Evolutionary conservation across 2,888 invertebrate species (phyloP).

Genomic region (Hypolimnas misippus): DNA sequence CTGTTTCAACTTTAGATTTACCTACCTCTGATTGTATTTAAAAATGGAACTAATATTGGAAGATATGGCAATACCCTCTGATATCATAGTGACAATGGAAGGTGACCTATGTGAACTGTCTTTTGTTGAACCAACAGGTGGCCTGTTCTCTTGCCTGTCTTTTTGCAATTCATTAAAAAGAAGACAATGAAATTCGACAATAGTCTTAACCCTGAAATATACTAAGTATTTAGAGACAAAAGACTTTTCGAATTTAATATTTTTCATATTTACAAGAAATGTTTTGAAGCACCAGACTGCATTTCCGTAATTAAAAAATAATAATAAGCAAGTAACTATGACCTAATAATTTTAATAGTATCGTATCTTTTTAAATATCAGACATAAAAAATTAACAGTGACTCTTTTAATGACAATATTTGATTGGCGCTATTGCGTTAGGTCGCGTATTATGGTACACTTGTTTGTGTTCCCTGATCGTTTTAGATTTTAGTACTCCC

Average conservation of each 20-base stretch:
- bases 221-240: not conserved
- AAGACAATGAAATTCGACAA: constrained; percentile 5
- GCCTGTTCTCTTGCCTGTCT: not conserved
- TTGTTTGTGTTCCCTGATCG: too few relatives aligned
- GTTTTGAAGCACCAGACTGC: not conserved
- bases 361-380: too few relatives aligned
- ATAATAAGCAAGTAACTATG: not conserved
- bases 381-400: too few relatives aligned
- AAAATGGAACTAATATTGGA: too few relatives aligned
- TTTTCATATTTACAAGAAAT: not conserved
- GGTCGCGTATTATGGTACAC: too few relatives aligned
- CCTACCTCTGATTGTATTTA: too few relatives aligned
- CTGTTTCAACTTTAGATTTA: too few relatives aligned
- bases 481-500: too few relatives aligned
- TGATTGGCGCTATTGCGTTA: too few relatives aligned
- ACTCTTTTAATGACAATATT: too few relatives aligned
- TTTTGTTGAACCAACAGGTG: not conserved
- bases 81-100: not conserved
- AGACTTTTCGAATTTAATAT: not conserved
- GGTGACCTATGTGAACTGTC: not conserved
- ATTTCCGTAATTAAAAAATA: not conserved
- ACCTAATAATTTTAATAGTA: too few relatives aligned
- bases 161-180: constrained; percentile 3
- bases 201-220: constrained; percentile 12
- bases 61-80: too few relatives aligned